Base-by-base conservation (phyloP, 1,140 invertebrate species). In the Cydia strobilella region DNA sequence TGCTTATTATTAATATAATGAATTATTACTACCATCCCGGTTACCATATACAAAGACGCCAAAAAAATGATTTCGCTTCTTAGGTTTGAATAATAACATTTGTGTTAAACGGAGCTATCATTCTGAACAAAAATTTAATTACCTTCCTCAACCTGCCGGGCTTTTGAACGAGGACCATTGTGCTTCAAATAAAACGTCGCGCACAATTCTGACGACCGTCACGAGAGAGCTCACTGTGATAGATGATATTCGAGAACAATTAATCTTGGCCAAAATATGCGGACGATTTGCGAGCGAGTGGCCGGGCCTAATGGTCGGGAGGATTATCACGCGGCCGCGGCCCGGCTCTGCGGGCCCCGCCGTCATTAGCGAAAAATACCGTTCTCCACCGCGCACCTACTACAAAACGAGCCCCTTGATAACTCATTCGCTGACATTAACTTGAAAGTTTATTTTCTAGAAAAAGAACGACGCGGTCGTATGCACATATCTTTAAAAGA, bases 221-320 rank as follows among this genome's bases (percentile, higher is more conserved):
- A 91, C 84, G 83, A 85, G 86, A 90, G 88, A 90, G 87, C 86
- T 88, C 89, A 85, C 86, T 84, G 89, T 92, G 90, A 92, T 92
- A 92, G 89, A 92, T 92, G 90, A 92, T 91, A 92, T 92, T 92
- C 89, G 83, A 86, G 89, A 89, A 92, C 90, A 92, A 92, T 92
- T 92, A 92, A 92, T 92, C 90, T 92, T 92, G 81, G 86, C 81
- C 89, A 89, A 92, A 91, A 92, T 92, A 91, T 92, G 90, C 90
- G 90, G 90, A 91, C 90, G 89, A 92, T 92, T 92, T 91, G 88
- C 90, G 85, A 90, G 87, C 84, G 88, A 87, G 86, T 89, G 87
- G 90, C 87, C 86, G 82, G 86, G 86, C 88, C 89, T 90, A 92
- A 91, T 91, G 90, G 87, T 86, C 79, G 87, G 83, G 86, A 78